Conservation (phyloP, 2,113 vertebrate species). For the Lepidothrix coronata region DNA sequence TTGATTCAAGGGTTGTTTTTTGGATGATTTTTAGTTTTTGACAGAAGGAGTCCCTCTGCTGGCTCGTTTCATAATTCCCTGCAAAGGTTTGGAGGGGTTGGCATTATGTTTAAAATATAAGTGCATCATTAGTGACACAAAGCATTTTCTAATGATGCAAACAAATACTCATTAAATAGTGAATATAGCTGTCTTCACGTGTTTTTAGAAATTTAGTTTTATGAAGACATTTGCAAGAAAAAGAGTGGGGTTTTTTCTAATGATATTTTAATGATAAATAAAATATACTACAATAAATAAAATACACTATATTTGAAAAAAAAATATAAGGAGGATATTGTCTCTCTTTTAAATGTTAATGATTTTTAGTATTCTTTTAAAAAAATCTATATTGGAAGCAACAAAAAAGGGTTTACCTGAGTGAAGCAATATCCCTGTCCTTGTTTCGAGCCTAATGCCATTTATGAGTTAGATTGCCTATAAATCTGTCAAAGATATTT, state of each 20-base stretch:
- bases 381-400: not conserved
- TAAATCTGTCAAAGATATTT: not conserved
- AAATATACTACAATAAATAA: not conserved
- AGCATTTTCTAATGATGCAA: not conserved
- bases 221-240: not conserved
- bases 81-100: no score
- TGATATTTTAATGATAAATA: not conserved
- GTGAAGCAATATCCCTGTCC: not conserved
- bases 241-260: fast-evolving
- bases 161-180: not conserved
- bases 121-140: not conserved
- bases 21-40: constrained; percentile 1
- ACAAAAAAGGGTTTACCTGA: not conserved
- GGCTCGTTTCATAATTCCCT: constrained; percentile 5
- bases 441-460: not conserved
- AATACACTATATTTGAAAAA: not conserved
- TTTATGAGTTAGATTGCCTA: not conserved
- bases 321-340: no score
- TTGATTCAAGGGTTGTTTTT: not conserved
- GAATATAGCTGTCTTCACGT: not conserved
- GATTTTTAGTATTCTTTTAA: no score
- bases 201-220: not conserved
- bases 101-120: fast-evolving
- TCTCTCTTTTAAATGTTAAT: no score
- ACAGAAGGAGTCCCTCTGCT: constrained; percentile 69